Conservation (phyloP, 2,888 invertebrate genomes). For the Cryptocheilus praepositus region DNA sequence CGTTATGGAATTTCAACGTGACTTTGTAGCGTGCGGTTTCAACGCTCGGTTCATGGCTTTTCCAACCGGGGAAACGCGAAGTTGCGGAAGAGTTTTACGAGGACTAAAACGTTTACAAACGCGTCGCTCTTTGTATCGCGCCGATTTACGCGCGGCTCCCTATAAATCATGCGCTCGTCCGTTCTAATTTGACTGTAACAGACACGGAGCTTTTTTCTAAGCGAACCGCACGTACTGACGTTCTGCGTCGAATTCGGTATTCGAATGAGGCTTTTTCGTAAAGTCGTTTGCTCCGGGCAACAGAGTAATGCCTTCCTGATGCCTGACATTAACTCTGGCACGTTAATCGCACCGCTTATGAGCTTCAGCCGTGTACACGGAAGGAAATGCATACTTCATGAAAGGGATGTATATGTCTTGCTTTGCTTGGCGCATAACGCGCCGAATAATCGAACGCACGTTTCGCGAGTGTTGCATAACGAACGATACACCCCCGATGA, state of each 20-base stretch:
- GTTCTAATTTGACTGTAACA: no score
- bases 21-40: no score
- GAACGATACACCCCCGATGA: no score
- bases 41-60: no score
- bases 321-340: constrained; percentile 44
- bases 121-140: no score
- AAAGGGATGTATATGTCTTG: constrained; percentile 8
- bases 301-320: constrained; percentile 39
- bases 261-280: constrained; percentile 18
- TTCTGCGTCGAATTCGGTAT: constrained; percentile 23
- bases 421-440: constrained; percentile 1
- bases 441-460: constrained; percentile 25
- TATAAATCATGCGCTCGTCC: no score
- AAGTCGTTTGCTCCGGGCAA: constrained; percentile 37
- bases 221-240: no score
- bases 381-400: constrained; percentile 13
- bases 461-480: constrained; percentile 6
- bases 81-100: no score
- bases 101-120: no score
- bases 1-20: neutral
- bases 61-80: no score
- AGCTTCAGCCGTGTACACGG: constrained; percentile 13
- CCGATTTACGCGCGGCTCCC: no score
- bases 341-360: constrained; percentile 41
- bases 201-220: no score